Conservation (phyloP, 2,888 invertebrate species). For the Diogma glabrata region DNA sequence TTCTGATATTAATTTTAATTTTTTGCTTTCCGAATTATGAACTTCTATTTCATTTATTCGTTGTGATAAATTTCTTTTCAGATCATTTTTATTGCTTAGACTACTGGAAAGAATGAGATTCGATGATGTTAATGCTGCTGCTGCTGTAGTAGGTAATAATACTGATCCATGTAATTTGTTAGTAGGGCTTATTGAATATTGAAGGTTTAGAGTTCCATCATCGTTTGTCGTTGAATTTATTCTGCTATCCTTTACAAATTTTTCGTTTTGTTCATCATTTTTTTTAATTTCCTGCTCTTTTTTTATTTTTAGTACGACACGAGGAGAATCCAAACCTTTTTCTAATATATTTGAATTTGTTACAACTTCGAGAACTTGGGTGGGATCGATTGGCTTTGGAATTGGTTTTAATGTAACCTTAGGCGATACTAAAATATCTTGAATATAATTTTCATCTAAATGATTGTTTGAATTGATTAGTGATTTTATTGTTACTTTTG, state of each 20-base stretch:
- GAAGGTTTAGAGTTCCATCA: not conserved
- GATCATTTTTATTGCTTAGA: slow-evolving; percentile 6
- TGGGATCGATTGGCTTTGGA: slow-evolving; percentile 25
- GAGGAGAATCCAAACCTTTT: slow-evolving; percentile 33
- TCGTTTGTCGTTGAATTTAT: slow-evolving; percentile 11
- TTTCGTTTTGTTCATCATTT: slow-evolving; percentile 29
- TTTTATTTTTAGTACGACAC: slow-evolving; percentile 54
- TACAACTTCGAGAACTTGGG: slow-evolving; percentile 39
- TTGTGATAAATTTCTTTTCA: slow-evolving; percentile 2
- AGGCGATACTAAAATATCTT: slow-evolving; percentile 20
- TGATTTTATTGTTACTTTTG: slow-evolving; percentile 40
- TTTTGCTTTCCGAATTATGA: too few relatives aligned
- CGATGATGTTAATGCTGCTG: too few relatives aligned
- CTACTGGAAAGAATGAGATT: not conserved
- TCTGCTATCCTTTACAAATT: slow-evolving; percentile 12
- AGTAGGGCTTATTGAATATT: not conserved
- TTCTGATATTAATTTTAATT: not conserved
- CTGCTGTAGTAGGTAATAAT: too few relatives aligned
- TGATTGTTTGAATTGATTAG: slow-evolving; percentile 22
- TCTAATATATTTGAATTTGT: slow-evolving; percentile 20
- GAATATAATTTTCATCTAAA: slow-evolving; percentile 5
- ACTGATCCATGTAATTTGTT: too few relatives aligned
- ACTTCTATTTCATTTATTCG: not conserved
- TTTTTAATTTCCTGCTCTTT: slow-evolving; percentile 30
- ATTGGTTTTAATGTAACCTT: slow-evolving; percentile 49